Base-by-base conservation (phyloP, 2,888 invertebrate genomes). In the Coleophora deauratella region DNA sequence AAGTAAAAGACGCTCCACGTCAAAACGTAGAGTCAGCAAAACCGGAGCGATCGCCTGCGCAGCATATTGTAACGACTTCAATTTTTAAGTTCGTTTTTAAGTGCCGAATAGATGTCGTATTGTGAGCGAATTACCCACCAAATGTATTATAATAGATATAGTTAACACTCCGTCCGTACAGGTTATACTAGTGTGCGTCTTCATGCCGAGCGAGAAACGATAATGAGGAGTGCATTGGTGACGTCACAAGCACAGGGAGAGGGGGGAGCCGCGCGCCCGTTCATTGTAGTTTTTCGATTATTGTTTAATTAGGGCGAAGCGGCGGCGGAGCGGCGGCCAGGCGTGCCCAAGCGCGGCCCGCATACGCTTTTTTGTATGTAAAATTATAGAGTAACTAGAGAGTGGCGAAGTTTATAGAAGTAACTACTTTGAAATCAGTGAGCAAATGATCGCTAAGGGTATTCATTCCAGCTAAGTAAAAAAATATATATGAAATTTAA, bases 221-320 rank as follows among this genome's bases (percentile, higher is more conserved):
- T 80, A 79, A 79, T 77, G 79, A 80, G 78, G 75, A 80, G 75
- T 81, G 82, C 80, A 81, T 72, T 70, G 70, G 68, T 80, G 81
- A 80, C 80, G 80, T 79, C 77, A 79, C 58, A 55, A 59, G 50
- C 51, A 44, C 45, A 35, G 48, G 45, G 43, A 64, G 74, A 72
- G 72, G 75, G 74, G 75, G 77, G 71, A 75, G 79, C 78, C 73
- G 77, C 72, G 80, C 80, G 81, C 81, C 75, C 81, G 84, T 78
- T 84, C 81, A 82, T 84, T 84, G 84, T 84, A 84, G 81, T 84
- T 82, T 84, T 84, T 84, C 84, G 84, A 85, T 85, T 85, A 84
- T 84, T 85, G 84, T 85, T 84, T 85, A 84, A 85, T 84, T 85
- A 85, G 84, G 84, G 82, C 84, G 82, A 84, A 82, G 82, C 84